A percentile compares a stretch with the other conserved stretches of the same genome.
Conservation (phyloP, 1,140 invertebrate species). For the Cotesia chilonis region DNA sequence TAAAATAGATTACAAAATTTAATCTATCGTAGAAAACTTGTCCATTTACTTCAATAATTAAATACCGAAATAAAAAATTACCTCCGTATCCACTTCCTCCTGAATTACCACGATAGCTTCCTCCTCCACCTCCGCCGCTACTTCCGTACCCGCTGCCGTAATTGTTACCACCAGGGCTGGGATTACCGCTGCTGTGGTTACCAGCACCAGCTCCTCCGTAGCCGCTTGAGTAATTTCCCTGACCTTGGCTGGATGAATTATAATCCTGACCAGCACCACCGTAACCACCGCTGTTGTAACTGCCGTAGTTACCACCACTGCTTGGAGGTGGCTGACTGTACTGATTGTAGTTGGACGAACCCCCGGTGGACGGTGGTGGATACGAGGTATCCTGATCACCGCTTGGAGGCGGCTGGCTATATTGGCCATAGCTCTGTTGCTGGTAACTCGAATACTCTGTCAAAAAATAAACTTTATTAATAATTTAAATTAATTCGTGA, state of each 20-base stretch:
- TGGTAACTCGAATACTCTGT: conserved; percentile 62
- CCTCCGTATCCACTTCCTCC: conserved; percentile 51
- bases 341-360: conserved; percentile 52
- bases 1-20: no score
- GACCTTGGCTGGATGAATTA: conserved; percentile 46
- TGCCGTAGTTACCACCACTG: conserved; percentile 56
- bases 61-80: conserved; percentile 21
- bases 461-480: conserved; percentile 28
- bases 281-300: conserved; percentile 46
- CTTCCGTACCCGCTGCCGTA: conserved; percentile 55
- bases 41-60: conserved; percentile 7
- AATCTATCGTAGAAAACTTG: not conserved
- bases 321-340: conserved; percentile 59
- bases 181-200: conserved; percentile 47
- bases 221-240: conserved; percentile 56
- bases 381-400: conserved; percentile 57
- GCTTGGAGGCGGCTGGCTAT: conserved; percentile 54
- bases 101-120: conserved; percentile 48
- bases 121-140: conserved; percentile 50
- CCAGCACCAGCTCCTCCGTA: conserved; percentile 62
- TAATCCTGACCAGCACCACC: conserved; percentile 56
- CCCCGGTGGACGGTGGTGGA: conserved; percentile 53
- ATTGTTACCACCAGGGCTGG: conserved; percentile 49
- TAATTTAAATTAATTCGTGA: not conserved
- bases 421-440: conserved; percentile 59